Conservation (phyloP, 2,888 invertebrate genomes). For the Pemphredon lugubris region DNA sequence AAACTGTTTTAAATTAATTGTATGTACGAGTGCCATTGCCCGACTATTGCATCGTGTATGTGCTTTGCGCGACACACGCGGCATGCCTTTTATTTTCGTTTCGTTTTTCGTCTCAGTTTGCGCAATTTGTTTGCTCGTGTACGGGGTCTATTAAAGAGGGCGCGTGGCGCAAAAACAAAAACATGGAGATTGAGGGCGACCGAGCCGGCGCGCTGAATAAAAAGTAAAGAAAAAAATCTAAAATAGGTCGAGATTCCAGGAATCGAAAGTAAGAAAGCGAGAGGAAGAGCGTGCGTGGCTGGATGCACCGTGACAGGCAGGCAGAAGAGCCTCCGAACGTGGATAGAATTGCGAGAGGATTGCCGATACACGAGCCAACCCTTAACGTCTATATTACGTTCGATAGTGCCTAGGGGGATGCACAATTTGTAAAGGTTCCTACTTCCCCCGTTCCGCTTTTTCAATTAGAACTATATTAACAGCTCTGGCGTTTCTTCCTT, state of each 20-base stretch:
- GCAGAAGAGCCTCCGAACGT: slow-evolving; percentile 62
- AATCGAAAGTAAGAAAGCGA: not conserved
- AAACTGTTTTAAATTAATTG: no score
- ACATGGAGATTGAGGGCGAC: no score
- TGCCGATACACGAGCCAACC: no score
- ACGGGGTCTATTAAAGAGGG: no score
- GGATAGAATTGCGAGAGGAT: slow-evolving; percentile 64
- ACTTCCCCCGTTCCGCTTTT: slow-evolving; percentile 1
- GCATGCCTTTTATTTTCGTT: no score
- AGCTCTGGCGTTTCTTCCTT: not conserved
- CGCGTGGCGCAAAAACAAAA: no score
- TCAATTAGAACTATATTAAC: slow-evolving; percentile 33
- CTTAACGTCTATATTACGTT: slow-evolving; percentile 63
- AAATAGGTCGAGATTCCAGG: not conserved
- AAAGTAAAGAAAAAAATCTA: not conserved
- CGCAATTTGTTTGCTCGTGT: no score
- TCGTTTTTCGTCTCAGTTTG: no score
- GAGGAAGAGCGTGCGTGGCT: not conserved
- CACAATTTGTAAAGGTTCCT: slow-evolving; percentile 43
- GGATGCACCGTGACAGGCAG: slow-evolving; percentile 51
- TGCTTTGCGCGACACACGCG: no score
- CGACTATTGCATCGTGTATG: no score
- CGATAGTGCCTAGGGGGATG: slow-evolving; percentile 37
- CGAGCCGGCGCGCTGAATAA: no score
- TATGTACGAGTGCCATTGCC: no score